These are phyloP conservation scores for Anguilla japonica DNA, from an alignment of 2,113 vertebrate species.

Conservation along the genomic window DNA sequence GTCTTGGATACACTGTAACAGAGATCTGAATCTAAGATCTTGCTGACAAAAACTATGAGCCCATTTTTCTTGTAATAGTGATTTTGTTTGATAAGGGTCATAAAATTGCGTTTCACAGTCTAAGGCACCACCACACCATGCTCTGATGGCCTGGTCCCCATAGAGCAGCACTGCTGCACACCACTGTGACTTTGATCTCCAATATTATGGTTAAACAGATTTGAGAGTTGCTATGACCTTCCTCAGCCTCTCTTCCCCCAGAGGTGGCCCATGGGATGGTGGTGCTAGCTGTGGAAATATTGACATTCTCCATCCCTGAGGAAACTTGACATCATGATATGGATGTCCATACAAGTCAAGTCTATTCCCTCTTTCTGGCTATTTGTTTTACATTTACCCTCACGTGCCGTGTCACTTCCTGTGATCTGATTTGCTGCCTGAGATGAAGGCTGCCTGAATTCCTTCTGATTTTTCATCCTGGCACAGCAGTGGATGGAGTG, in stretches of 20 bases:
- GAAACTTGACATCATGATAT: conserved; percentile 23
- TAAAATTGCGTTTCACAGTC: neutral
- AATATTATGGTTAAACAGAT: conserved; percentile 27
- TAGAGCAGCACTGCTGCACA: neutral
- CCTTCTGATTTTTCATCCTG: neutral
- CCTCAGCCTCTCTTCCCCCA: neutral
- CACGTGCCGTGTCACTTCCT: neutral
- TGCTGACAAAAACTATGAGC: neutral
- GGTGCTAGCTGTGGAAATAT: conserved; percentile 27
- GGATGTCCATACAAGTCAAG: neutral
- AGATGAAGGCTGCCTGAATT: neutral
- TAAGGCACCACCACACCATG: neutral
- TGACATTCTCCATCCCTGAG: conserved; percentile 32
- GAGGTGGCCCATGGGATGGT: conserved; percentile 9
- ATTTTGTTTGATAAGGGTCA: neutral
- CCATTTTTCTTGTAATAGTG: neutral
- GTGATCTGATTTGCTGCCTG: conserved; percentile 1
- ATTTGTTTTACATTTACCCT: neutral
- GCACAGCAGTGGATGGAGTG: neutral
- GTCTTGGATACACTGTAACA: neutral
- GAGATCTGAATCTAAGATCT: neutral
- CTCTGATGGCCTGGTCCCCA: neutral
- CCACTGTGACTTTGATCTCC: conserved; percentile 16
- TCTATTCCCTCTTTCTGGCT: neutral
- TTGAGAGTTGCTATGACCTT: conserved; percentile 18